Percentiles rank a stretch among this genome's conserved stretches.
Conservation (phyloP, 2,888 invertebrate genomes). For the Anodontia alba region DNA sequence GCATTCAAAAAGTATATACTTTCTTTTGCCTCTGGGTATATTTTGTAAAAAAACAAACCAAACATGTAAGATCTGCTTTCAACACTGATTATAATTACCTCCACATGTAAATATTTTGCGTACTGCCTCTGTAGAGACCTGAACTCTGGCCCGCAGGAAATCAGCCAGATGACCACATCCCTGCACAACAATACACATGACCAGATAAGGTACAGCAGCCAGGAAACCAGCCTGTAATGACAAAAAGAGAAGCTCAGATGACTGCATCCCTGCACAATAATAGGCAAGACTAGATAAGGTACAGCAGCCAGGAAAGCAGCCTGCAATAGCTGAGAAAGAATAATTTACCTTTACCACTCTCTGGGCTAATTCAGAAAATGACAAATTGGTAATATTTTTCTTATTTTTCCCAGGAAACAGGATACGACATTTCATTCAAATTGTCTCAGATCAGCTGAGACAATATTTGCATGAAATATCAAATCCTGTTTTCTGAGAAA, state of each 20-base stretch:
- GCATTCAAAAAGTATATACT: no score
- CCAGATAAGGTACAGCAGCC: slow-evolving; percentile 94
- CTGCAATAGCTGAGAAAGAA: slow-evolving; percentile 83
- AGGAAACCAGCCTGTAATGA: slow-evolving; percentile 90
- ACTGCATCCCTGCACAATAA: slow-evolving; percentile 92
- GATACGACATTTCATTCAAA: no score
- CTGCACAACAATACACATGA: slow-evolving; percentile 93
- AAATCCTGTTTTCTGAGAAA: no score
- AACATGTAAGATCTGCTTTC: no score
- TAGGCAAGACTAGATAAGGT: slow-evolving; percentile 95
- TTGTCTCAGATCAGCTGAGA: no score
- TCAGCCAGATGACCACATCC: slow-evolving; percentile 94
- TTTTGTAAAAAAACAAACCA: no score
- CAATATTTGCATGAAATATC: no score
- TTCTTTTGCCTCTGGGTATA: no score
- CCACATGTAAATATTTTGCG: slow-evolving; percentile 90
- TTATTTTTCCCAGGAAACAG: no score
- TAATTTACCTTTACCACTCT: not conserved
- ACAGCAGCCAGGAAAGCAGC: slow-evolving; percentile 94
- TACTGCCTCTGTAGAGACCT: slow-evolving; percentile 85
- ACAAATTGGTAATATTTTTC: no score
- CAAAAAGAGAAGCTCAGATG: slow-evolving; percentile 85
- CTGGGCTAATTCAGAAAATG: no score
- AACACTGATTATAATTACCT: slow-evolving; percentile 85
- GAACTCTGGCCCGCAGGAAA: slow-evolving; percentile 87